A percentile compares a stretch with the other conserved stretches of the same genome.
Conservation (phyloP, 2,113 vertebrate genomes). For the Sphaerodactylus townsendi region DNA sequence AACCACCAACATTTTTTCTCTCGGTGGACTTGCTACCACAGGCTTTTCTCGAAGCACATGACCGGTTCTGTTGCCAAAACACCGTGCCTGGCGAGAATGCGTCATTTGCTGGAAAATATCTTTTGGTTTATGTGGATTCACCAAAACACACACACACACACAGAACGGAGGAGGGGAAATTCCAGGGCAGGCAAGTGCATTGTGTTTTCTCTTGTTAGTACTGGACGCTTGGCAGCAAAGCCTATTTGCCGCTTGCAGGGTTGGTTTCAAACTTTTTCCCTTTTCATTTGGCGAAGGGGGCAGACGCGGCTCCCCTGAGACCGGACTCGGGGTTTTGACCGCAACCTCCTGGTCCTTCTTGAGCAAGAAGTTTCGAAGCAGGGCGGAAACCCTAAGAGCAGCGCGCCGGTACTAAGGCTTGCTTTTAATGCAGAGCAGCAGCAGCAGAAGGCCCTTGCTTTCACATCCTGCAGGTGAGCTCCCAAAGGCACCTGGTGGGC, state of each 20-base stretch:
- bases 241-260: conserved; percentile 41
- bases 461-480: no score
- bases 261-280: conserved; percentile 21
- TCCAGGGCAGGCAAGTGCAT: conserved; percentile 53
- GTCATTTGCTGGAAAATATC: conserved; percentile 52
- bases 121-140: conserved; percentile 54
- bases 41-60: conserved; percentile 20
- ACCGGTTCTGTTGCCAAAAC: conserved; percentile 52
- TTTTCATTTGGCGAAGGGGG: conserved; percentile 17
- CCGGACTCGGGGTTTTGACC: not conserved
- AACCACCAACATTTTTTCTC: conserved; percentile 18
- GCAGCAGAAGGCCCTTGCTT: no score
- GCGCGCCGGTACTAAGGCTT: no score
- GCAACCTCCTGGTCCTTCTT: not conserved
- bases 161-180: not conserved
- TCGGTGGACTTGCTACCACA: conserved; percentile 56
- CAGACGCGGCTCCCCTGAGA: not conserved
- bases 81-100: conserved; percentile 51
- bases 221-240: conserved; percentile 53
- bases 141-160: conserved; percentile 43
- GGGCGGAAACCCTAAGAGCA: no score
- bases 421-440: no score
- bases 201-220: conserved; percentile 58
- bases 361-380: not conserved
- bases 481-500: no score